Evolutionary conservation across 2,888 invertebrate species (phyloP).

Genomic region (Hylaea fasciaria): DNA sequence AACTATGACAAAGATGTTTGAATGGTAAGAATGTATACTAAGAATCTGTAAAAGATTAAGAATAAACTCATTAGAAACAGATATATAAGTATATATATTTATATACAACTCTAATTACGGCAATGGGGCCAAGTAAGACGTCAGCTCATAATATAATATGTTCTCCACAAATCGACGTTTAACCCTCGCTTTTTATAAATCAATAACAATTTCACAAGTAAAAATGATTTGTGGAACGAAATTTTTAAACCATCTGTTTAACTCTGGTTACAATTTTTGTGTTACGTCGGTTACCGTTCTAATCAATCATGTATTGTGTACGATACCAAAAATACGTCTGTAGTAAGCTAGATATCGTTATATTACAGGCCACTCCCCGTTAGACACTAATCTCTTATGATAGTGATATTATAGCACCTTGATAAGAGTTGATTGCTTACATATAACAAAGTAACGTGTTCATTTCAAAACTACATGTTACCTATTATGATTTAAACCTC

Average conservation of each 20-base stretch:
- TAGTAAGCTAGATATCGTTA: constrained; percentile 19
- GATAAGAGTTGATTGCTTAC: constrained; percentile 20
- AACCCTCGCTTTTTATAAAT: no score
- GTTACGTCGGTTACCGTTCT: constrained; percentile 8
- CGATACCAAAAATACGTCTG: constrained; percentile 10
- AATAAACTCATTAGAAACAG: no score
- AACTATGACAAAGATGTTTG: no score
- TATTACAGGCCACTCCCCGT: constrained; percentile 28
- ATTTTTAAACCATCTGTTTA: not conserved
- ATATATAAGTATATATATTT: no score
- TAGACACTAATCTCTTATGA: constrained; percentile 12
- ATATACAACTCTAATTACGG: no score
- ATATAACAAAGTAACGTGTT: constrained; percentile 11
- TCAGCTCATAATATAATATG: no score
- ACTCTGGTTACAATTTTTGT: constrained; percentile 1
- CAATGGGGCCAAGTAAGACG: no score
- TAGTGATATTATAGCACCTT: constrained; percentile 16
- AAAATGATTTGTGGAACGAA: no score
- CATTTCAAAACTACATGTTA: constrained; percentile 4
- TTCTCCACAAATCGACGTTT: no score
- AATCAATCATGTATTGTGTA: constrained; percentile 24
- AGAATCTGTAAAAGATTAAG: no score
- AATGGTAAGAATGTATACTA: no score
- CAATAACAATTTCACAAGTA: no score
- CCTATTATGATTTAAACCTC: not conserved